A percentile compares a stretch with the other conserved stretches of the same genome.
Evolutionary conservation across 2,888 invertebrate genomes (phyloP).

Genomic region (Tenthredo distinguenda): DNA sequence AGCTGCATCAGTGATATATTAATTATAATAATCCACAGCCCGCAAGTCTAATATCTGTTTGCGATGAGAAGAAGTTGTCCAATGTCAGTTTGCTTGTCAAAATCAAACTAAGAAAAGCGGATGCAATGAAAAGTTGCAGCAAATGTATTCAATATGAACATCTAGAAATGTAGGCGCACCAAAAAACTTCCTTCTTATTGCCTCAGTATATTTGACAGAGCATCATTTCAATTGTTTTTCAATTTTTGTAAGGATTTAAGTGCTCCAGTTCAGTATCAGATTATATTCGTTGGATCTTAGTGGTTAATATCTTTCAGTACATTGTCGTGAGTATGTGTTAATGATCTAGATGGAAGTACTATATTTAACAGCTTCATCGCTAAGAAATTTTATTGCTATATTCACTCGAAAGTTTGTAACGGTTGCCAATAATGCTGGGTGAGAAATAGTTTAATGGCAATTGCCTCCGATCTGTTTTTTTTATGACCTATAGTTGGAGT

Average conservation of each 20-base stretch:
- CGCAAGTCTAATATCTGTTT: constrained; percentile 19
- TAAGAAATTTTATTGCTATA: neutral
- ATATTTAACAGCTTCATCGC: neutral
- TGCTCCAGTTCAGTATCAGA: neutral
- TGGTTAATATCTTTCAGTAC: neutral
- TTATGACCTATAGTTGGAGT: constrained; percentile 19
- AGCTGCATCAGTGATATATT: constrained; percentile 67
- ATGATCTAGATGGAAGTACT: neutral
- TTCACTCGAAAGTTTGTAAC: neutral
- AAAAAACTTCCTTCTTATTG: neutral
- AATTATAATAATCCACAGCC: constrained; percentile 59
- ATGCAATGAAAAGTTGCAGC: neutral
- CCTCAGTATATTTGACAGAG: constrained; percentile 57
- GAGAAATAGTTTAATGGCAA: neutral
- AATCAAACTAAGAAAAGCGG: neutral
- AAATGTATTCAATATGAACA: neutral
- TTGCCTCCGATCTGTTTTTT: neutral
- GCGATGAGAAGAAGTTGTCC: constrained; percentile 23
- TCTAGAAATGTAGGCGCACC: neutral
- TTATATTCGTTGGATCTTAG: neutral
- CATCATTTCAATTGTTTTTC: constrained; percentile 74
- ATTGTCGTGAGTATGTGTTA: neutral
- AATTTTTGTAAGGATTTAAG: constrained; percentile 57
- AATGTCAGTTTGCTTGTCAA: neutral
- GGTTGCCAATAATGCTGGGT: neutral